A percentile compares a stretch with the other conserved stretches of the same genome.
These are phyloP conservation scores for Macrostomum lignano DNA, from an alignment of 1,140 invertebrate genomes.

Conservation along the genomic window DNA sequence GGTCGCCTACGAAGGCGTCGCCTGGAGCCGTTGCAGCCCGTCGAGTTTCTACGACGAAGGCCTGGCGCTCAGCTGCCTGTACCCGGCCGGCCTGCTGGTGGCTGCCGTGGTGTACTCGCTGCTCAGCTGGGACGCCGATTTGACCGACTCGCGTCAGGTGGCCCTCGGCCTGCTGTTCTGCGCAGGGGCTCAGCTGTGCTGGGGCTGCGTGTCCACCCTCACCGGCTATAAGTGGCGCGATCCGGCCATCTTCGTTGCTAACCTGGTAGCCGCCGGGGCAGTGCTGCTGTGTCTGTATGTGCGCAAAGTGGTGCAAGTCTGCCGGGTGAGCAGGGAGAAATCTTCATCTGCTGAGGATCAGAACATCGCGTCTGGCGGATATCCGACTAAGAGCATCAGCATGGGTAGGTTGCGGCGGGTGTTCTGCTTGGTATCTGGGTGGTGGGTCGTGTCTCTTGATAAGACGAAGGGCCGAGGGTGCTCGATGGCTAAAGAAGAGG, in stretches of 20 bases:
- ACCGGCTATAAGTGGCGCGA: conserved; percentile 17
- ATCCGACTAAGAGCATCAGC: too few relatives aligned
- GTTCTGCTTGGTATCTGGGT: too few relatives aligned
- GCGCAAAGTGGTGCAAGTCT: too few relatives aligned
- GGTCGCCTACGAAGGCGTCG: conserved; percentile 7
- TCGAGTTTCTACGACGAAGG: conserved; percentile 24
- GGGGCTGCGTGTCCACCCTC: conserved; percentile 24
- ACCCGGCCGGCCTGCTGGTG: conserved; percentile 28
- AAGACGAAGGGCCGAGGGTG: too few relatives aligned
- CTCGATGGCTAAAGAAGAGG: too few relatives aligned
- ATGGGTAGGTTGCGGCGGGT: too few relatives aligned
- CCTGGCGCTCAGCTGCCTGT: conserved; percentile 28
- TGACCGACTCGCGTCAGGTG: conserved; percentile 29
- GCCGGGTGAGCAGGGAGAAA: too few relatives aligned
- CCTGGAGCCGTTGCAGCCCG: conserved; percentile 14
- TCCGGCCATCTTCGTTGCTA: conserved; percentile 19
- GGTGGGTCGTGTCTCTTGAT: too few relatives aligned
- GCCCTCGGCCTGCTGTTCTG: conserved; percentile 19
- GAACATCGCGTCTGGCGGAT: too few relatives aligned
- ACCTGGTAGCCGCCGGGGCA: conserved; percentile 19
- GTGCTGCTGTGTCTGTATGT: conserved; percentile 21
- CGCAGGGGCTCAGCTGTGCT: conserved; percentile 24
- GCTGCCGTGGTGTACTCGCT: conserved; percentile 24
- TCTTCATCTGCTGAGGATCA: too few relatives aligned
- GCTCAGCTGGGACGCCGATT: conserved; percentile 23